These are phyloP conservation scores for Diachasma alloeum DNA, from an alignment of 1,140 invertebrate genomes.

Conservation along the genomic window DNA sequence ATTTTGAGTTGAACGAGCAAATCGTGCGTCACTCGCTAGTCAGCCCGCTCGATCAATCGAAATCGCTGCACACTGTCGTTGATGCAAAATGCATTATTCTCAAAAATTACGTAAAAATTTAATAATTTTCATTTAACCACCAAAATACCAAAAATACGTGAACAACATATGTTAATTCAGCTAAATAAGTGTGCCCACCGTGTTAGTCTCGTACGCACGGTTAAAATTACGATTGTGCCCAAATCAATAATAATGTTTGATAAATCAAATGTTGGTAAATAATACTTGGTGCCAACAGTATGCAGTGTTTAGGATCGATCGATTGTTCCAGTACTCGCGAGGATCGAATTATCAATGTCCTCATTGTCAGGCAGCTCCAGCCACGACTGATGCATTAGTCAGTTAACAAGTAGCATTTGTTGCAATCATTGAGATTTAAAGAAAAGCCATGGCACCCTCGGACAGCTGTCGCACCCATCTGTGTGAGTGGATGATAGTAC, in stretches of 20 bases:
- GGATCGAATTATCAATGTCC: neutral
- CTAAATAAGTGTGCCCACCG: slow-evolving; percentile 22
- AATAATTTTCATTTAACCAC: neutral
- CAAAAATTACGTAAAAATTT: slow-evolving; percentile 7
- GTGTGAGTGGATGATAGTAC: slow-evolving; percentile 22
- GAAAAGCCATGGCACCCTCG: neutral
- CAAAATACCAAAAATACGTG: slow-evolving; percentile 1
- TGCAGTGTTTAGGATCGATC: slow-evolving; percentile 41
- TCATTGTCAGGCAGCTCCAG: slow-evolving; percentile 15
- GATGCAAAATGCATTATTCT: slow-evolving; percentile 15
- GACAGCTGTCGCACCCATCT: slow-evolving; percentile 24
- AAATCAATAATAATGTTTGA: slow-evolving; percentile 3
- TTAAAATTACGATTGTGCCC: slow-evolving; percentile 20
- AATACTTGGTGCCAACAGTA: slow-evolving; percentile 31
- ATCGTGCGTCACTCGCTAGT: slow-evolving; percentile 30
- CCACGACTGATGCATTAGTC: slow-evolving; percentile 28
- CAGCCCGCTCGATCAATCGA: slow-evolving; percentile 33
- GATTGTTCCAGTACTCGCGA: slow-evolving; percentile 31
- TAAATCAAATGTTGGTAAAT: neutral
- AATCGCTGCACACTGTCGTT: slow-evolving; percentile 38
- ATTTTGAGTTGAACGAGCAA: slow-evolving; percentile 26
- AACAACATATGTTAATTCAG: neutral
- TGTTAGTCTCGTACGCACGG: slow-evolving; percentile 19
- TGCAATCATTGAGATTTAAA: slow-evolving; percentile 6
- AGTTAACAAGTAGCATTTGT: neutral